Conservation (phyloP, 2,797 vertebrate genomes). For the Pangasius macronema region DNA sequence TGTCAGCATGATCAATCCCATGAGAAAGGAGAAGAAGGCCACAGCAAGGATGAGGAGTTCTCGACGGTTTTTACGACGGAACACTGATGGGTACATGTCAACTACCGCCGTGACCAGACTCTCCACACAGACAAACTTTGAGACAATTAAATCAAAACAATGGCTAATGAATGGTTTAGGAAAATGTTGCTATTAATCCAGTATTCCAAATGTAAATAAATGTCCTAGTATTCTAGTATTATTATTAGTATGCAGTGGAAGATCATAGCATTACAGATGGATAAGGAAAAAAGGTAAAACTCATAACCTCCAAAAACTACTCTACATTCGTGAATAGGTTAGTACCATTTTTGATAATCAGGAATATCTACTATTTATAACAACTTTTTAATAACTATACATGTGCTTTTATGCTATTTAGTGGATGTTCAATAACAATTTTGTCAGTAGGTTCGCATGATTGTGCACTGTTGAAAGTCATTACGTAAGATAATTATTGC, state of each 20-base stretch:
- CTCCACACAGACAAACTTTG: conserved; percentile 93
- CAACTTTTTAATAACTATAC: not conserved
- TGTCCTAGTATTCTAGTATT: not conserved
- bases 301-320: not conserved
- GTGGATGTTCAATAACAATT: not conserved
- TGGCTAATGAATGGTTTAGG: not conserved
- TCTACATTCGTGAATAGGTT: not conserved
- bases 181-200: not conserved
- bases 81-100: conserved; percentile 90
- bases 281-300: not conserved
- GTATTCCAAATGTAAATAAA: no score
- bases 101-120: conserved; percentile 92
- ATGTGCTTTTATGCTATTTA: not conserved
- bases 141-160: not conserved
- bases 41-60: conserved; percentile 88
- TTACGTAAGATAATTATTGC: not conserved
- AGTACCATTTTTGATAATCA: not conserved
- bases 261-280: not conserved
- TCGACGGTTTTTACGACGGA: conserved; percentile 89
- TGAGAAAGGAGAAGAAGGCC: conserved; percentile 83
- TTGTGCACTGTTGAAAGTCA: not conserved
- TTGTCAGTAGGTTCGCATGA: not conserved
- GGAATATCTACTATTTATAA: not conserved
- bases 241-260: not conserved
- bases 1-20: conserved; percentile 94